Evolutionary conservation across 2,797 vertebrate species (phyloP), one percentile per base, ranked within the genome.

Genomic region (Yasuhikotakia modesta): DNA sequence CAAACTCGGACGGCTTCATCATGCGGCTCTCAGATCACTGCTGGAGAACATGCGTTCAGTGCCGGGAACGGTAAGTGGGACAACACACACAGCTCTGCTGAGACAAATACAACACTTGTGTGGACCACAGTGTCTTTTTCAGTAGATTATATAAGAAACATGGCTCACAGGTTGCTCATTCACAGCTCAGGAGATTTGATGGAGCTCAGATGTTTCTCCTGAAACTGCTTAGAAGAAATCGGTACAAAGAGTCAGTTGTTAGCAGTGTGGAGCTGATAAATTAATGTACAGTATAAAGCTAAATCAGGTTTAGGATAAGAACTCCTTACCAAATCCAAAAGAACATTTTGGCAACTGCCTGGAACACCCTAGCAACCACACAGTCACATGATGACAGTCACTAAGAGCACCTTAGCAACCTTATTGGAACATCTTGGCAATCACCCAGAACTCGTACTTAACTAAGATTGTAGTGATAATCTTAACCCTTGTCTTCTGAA

Each of bases 31-130:
- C 83, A 88, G 81, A 94, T 96, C 87, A 84, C 87, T n/a, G 87
- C 86, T 2, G 92, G 93, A 75, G 12, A 90, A 96, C 79, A 94
- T 96, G 83, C 86, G 92, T 53, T 96, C 96, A 88, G 86, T 90
- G 82, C 95, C 96, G 83, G 95, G 87, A 85, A 93, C 89, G 73
- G 96, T 99, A 93, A 0, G 90, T 70, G 30, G 27, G 22, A 57
- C 53, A 52, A 17, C 63, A 53, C 52, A 21, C 17, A 14, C n/a
- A 32, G 32, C 11, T 65, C 16, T 53, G 30, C 16, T 14, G 52
- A 55, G 24, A 65, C 43, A 70, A 70, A 66, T 22, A 48, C 69
- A 14, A 52, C 13, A 70, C 63, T 70, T 32, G 57, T 35, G 7
- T 22, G 13, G 52, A 35, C 7, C 17, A 5, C 27, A 35, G 24